Evolutionary conservation across 2,113 vertebrate genomes (phyloP).

Genomic region (Rhea americana): DNA sequence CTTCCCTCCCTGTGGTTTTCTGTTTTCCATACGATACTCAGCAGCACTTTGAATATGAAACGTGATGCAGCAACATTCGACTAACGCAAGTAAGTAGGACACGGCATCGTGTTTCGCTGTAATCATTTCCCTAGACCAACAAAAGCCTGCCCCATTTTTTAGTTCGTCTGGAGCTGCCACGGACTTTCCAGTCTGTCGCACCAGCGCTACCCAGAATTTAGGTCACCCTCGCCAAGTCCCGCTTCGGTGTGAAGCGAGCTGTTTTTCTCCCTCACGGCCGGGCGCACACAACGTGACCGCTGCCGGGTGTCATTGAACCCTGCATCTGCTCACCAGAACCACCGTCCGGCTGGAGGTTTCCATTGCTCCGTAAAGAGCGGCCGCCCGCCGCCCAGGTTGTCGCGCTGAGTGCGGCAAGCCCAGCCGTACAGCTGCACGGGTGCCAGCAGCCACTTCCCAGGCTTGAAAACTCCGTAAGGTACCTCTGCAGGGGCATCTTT

Average conservation of each 20-base stretch:
- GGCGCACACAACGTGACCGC: fast-evolving
- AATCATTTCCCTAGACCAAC: slow-evolving; percentile 42
- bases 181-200: slow-evolving; percentile 63
- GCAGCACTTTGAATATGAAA: neutral
- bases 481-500: neutral
- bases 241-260: neutral
- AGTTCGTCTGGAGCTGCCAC: slow-evolving; percentile 12
- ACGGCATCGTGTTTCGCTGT: neutral
- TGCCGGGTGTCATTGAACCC: neutral
- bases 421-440: neutral
- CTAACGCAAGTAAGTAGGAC: slow-evolving; percentile 34
- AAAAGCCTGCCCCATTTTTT: slow-evolving; percentile 60
- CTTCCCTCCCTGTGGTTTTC: neutral
- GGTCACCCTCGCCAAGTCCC: slow-evolving; percentile 58
- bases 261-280: neutral
- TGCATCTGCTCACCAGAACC: neutral
- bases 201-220: slow-evolving; percentile 54
- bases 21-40: neutral
- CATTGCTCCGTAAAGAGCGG: neutral
- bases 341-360: neutral
- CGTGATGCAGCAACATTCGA: neutral
- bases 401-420: neutral
- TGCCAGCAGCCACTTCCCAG: neutral
- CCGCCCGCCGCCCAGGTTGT: fast-evolving
- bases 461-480: neutral